Percentiles rank a stretch among this genome's conserved stretches.
These are phyloP conservation scores for Cuculus canorus DNA, from an alignment of 2,797 vertebrate species.

Conservation along the genomic window DNA sequence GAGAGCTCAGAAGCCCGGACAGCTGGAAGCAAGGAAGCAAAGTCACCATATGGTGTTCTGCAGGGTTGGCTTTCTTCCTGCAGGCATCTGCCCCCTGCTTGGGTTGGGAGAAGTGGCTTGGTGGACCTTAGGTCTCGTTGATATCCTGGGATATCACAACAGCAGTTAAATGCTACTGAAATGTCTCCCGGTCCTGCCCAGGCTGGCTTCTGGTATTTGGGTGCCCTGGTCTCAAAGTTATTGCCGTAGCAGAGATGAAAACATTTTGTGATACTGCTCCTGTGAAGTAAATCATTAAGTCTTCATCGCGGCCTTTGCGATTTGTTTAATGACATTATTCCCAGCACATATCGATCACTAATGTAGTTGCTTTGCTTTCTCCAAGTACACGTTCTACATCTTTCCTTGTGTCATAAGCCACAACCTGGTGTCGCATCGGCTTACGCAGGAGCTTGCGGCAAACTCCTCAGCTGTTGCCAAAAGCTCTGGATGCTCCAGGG, in stretches of 20 bases:
- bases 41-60: background rate
- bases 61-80: background rate
- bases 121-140: background rate
- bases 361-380: background rate
- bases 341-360: rapidly evolving
- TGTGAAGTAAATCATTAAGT: background rate
- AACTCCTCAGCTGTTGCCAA: background rate
- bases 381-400: background rate
- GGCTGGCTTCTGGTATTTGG: background rate
- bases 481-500: background rate
- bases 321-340: background rate
- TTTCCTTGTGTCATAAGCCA: background rate
- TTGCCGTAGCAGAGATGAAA: background rate
- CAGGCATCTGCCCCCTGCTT: background rate
- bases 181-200: background rate
- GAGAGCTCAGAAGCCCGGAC: background rate
- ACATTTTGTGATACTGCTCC: background rate
- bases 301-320: background rate
- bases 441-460: rapidly evolving
- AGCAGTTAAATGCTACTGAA: background rate
- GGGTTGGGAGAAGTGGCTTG: rapidly evolving
- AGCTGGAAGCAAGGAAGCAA: background rate
- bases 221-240: background rate
- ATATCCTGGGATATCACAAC: rapidly evolving
- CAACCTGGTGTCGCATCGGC: background rate